Conservation (phyloP, 1,140 invertebrate genomes). For the Drosophila suzukii region DNA sequence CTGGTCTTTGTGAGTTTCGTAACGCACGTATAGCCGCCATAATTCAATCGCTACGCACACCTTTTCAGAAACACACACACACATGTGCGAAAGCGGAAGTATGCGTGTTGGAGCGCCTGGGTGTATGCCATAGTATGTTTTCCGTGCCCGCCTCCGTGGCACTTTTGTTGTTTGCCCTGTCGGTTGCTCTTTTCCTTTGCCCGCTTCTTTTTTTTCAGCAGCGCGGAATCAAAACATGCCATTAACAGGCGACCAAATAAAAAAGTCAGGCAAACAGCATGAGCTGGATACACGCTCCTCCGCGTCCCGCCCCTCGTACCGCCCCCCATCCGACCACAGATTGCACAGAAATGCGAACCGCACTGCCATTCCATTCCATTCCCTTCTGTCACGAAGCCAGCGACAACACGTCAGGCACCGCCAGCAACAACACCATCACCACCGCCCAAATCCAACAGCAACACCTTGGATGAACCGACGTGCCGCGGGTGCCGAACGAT, state of each 20-base stretch:
- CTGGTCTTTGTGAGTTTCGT: not conserved
- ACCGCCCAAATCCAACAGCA: slow-evolving; percentile 8
- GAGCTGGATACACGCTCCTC: slow-evolving; percentile 17
- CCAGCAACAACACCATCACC: slow-evolving; percentile 4
- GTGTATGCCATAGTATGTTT: slow-evolving; percentile 31
- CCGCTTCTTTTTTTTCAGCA: slow-evolving; percentile 6
- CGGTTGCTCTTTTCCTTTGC: slow-evolving; percentile 9
- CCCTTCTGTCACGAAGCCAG: slow-evolving; percentile 17
- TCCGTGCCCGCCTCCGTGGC: not conserved
- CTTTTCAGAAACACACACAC: not conserved
- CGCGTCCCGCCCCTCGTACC: too few relatives aligned
- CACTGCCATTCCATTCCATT: not conserved
- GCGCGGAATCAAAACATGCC: slow-evolving; percentile 71
- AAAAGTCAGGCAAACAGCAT: slow-evolving; percentile 26
- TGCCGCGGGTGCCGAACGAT: slow-evolving; percentile 27
- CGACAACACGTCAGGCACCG: slow-evolving; percentile 17
- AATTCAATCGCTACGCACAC: slow-evolving; percentile 19
- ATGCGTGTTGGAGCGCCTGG: slow-evolving; percentile 24
- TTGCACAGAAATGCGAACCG: slow-evolving; percentile 37
- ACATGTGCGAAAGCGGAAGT: slow-evolving; percentile 23
- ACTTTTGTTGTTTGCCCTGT: slow-evolving; percentile 54
- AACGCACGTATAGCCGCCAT: slow-evolving; percentile 23
- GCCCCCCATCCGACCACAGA: slow-evolving; percentile 4
- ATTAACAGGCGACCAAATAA: slow-evolving; percentile 58
- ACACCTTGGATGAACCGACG: slow-evolving; percentile 36